Evolutionary conservation across 2,113 vertebrate species (phyloP), one percentile per base, ranked within the genome.

Genomic region (Rafetus swinhoei): DNA sequence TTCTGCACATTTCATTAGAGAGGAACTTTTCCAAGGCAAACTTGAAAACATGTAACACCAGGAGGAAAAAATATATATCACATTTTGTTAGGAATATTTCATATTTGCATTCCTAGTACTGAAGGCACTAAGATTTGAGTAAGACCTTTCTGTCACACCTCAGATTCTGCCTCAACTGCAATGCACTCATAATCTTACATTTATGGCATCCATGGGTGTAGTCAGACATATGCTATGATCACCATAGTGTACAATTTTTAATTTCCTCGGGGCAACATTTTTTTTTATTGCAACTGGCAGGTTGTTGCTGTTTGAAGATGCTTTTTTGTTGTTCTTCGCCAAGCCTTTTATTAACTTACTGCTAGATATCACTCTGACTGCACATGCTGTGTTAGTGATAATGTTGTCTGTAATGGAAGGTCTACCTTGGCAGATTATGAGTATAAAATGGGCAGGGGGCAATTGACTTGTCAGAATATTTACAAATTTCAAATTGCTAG

Each of bases 391-490:
- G 79, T 86, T 96, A 94, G 88, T 59, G 84, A 92, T 91, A 94
- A 83, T 21, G 18, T 50, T 92, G 80, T 80, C 87, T 95, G 79
- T 32, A 60, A 85, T 93, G 80, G 86, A 81, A 93, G 56, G 24
- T 72, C 81, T 91, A 94, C 89, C 60, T 65, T 92, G 57, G 95
- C 69, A 96, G 81, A 91, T 95, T 86, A 89, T 35, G 82, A 74
- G 56, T 84, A 90, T 93, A 80, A 97, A 94, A 90, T 76, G 87
- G 93, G 81, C 86, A 96, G 89, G 90, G 55, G 88, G 65, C 89
- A 96, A 96, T 90, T 92, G 95, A 91, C 81, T 94, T 92, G 90
- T 95, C 94, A 96, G 90, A 92, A 92, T 96, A 96, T 96, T 95
- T 95, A 90, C 60, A 86, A 82, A 96, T 94, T 92, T 92, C 56